A percentile compares a stretch with the other conserved stretches of the same genome.
Evolutionary conservation across 1,140 invertebrate genomes (phyloP).

Genomic region (Polyergus mexicanus): DNA sequence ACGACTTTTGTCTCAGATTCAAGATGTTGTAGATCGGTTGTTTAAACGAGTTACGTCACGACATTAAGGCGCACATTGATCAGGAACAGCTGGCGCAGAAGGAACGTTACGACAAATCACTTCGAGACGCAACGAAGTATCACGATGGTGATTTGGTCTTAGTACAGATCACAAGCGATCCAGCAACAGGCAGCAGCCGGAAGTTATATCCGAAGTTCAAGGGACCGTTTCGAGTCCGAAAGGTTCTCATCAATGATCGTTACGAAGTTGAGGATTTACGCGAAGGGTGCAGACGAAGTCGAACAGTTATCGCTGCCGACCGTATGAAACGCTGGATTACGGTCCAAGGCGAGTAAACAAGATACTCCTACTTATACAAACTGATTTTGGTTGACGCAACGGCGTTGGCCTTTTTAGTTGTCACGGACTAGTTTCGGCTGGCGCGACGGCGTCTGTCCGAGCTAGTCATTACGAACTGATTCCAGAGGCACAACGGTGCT

Average conservation of each 20-base stretch:
- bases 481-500: too few relatives aligned
- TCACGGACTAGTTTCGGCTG: too few relatives aligned
- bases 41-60: background rate
- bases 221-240: background rate
- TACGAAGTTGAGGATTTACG: conserved; percentile 27
- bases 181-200: background rate
- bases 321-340: conserved; percentile 30
- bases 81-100: conserved; percentile 9
- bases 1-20: background rate
- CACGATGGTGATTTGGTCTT: background rate
- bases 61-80: background rate
- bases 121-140: background rate
- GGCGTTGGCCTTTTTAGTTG: too few relatives aligned
- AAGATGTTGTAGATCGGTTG: background rate
- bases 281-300: background rate
- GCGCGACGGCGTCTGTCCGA: too few relatives aligned
- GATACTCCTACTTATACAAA: background rate
- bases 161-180: conserved; percentile 30
- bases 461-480: too few relatives aligned
- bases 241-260: conserved; percentile 23
- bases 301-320: conserved; percentile 28
- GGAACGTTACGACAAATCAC: conserved; percentile 16
- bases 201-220: conserved; percentile 14
- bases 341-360: background rate
- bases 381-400: background rate